Percentiles rank a stretch among this genome's conserved stretches.
Evolutionary conservation across 1,140 invertebrate species (phyloP).

Genomic region (Carcinoscorpius rotundicauda): DNA sequence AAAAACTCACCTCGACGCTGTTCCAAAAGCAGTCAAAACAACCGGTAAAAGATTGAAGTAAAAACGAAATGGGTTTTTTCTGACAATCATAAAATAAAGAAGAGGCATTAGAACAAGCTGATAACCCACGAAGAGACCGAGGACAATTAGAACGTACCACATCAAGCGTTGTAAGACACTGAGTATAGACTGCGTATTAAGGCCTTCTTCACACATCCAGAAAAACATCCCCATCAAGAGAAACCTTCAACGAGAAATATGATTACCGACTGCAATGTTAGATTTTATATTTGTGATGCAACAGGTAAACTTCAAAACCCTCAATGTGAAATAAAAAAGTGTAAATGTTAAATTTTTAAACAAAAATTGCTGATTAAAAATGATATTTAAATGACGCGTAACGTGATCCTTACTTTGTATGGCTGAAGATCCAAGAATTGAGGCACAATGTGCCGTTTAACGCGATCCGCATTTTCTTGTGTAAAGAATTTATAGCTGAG

Average conservation of each 20-base stretch:
- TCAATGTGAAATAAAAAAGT: too few species aligned
- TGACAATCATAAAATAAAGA: constrained; percentile 68
- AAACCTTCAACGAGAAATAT: constrained; percentile 39
- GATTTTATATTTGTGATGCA: too few species aligned
- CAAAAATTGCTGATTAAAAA: too few species aligned
- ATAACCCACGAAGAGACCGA: constrained; percentile 70
- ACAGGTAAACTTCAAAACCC: too few species aligned
- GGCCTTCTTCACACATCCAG: constrained; percentile 79
- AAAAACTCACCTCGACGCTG: constrained; percentile 70
- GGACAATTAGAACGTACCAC: constrained; percentile 74
- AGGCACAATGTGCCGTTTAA: too few species aligned
- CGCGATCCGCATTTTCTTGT: too few species aligned
- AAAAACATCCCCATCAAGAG: constrained; percentile 80
- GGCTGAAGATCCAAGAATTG: too few species aligned
- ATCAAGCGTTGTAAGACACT: constrained; percentile 68
- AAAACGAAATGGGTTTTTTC: constrained; percentile 78
- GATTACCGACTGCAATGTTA: too few species aligned
- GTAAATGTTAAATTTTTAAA: too few species aligned
- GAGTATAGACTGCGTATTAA: constrained; percentile 61
- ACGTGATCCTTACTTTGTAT: too few species aligned
- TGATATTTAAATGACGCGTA: too few species aligned
- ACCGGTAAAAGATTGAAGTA: constrained; percentile 68
- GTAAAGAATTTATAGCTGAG: too few species aligned
- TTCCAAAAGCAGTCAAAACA: constrained; percentile 80
- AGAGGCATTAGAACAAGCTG: constrained; percentile 70